Base-by-base conservation (phyloP, 2,888 invertebrate genomes). In the Graphium colonna region DNA sequence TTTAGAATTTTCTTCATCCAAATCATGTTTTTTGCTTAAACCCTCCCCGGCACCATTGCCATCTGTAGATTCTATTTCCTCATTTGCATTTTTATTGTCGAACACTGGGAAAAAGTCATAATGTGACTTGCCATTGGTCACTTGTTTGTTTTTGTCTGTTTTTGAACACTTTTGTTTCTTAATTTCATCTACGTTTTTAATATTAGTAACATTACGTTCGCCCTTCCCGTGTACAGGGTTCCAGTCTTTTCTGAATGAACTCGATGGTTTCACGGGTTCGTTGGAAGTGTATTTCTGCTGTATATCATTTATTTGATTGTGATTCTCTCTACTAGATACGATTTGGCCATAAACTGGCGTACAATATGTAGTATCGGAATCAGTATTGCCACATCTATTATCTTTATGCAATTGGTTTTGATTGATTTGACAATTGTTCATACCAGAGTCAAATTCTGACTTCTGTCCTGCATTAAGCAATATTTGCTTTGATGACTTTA, bases 301-400 rank as follows among this genome's bases (percentile, higher is more conserved):
- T 17, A 89, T 88, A 28, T 89, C 89, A 57, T 88, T 85, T 49
- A 89, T 88, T 76, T 89, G 82, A 51, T 86, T 87, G 63, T 88
- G 88, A 52, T 88, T 88, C 66, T 89, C 89, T 66, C 90, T 75
- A 7, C 75, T 82, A 1, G 89, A 89, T 0, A 89, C 86, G 44
- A 88, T 88, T 59, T 89, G 90, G 1, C 90, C 89, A n/a, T 87
- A 87, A 0, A 87, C 82, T 0, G 88, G 86, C 0, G 90, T 85
- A 58, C 90, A 89, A 59, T 87, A 89, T 0, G 90, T 89, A 0
- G 84, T 84, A 53, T 89, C 86, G 1, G 77, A 73, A n/a, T 74
- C 68, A 9, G 63, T 72, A 40, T 69, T 79, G 1, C 62, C 67
- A 49, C 69, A 67, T 55, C 75, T 73, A 28, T 71, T 82, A 42